These are phyloP conservation scores for Pteropus alecto DNA, from an alignment of 2,113 vertebrate species.

Conservation along the genomic window DNA sequence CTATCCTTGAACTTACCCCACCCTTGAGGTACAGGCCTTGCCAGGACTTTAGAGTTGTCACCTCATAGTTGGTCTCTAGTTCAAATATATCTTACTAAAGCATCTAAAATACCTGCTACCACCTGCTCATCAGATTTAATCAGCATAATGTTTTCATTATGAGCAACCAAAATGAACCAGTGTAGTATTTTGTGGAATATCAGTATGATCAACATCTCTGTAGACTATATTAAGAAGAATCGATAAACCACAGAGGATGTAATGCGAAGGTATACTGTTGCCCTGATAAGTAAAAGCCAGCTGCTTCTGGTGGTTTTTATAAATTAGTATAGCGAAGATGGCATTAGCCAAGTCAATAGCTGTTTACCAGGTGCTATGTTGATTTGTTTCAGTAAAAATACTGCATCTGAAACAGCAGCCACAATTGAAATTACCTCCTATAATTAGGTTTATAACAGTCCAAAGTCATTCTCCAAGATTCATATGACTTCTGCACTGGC, in stretches of 20 bases:
- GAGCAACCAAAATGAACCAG: not conserved
- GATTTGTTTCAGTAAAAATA: slow-evolving; percentile 18
- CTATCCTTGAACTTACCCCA: not conserved
- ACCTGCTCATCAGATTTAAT: not conserved
- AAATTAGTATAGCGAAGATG: not conserved
- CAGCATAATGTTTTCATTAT: not conserved
- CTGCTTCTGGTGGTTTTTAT: not conserved
- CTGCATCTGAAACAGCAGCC: not conserved
- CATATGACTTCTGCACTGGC: not conserved
- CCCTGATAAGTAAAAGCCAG: not conserved
- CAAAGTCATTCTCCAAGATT: not conserved
- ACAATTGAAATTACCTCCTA: not conserved
- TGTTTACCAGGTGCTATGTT: not conserved
- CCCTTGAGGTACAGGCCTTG: not conserved
- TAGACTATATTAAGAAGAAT: not conserved
- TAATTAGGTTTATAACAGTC: not conserved
- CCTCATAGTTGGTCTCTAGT: not conserved
- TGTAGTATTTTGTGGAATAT: not conserved
- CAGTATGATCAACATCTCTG: not conserved
- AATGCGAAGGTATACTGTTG: not conserved
- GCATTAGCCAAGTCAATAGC: not conserved
- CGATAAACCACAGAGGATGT: not conserved
- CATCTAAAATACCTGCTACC: not conserved
- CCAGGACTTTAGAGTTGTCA: not conserved
- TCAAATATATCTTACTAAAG: not conserved